phyloP scores from a whole-genome alignment of 1,140 invertebrate genomes.

The Apis laboriosa region DNA sequence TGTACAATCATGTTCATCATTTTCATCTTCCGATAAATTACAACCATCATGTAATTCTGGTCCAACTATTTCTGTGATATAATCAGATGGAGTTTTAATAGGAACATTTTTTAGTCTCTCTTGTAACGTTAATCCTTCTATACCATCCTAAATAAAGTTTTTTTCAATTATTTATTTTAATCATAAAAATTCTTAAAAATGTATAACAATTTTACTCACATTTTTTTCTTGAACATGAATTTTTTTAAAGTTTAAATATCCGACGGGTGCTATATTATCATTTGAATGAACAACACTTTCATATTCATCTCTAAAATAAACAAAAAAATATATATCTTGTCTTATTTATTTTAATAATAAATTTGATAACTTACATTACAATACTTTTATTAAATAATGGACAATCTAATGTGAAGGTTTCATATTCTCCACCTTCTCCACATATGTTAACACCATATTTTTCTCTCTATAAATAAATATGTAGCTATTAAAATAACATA shows the following conservation, averaged over 20 bases:
- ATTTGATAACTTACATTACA: conserved; percentile 89
- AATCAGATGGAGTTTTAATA: conserved; percentile 82
- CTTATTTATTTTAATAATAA: conserved; percentile 16
- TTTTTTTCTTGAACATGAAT: conserved; percentile 88
- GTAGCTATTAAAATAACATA: not conserved
- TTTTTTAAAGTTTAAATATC: conserved; percentile 93
- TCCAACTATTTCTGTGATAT: conserved; percentile 82
- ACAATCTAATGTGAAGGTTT: conserved; percentile 98
- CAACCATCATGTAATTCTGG: conserved; percentile 79
- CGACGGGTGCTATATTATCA: conserved; percentile 95
- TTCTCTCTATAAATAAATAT: conserved; percentile 85
- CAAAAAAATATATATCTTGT: conserved; percentile 33
- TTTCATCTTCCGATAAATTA: conserved; percentile 80
- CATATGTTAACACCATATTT: conserved; percentile 98
- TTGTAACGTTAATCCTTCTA: conserved; percentile 76
- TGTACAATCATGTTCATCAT: conserved; percentile 75
- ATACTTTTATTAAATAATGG: conserved; percentile 96
- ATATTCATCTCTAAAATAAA: conserved; percentile 89
- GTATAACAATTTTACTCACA: conserved; percentile 73
- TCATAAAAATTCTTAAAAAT: not conserved
- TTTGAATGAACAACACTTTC: conserved; percentile 94
- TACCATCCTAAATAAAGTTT: conserved; percentile 68
- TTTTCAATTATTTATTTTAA: conserved; percentile 5
- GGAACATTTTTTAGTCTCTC: conserved; percentile 80
- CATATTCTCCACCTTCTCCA: conserved; percentile 99